A percentile compares a stretch with the other conserved stretches of the same genome.
These are phyloP conservation scores for Fabriciana adippe DNA, from an alignment of 2,888 invertebrate species.

Conservation along the genomic window DNA sequence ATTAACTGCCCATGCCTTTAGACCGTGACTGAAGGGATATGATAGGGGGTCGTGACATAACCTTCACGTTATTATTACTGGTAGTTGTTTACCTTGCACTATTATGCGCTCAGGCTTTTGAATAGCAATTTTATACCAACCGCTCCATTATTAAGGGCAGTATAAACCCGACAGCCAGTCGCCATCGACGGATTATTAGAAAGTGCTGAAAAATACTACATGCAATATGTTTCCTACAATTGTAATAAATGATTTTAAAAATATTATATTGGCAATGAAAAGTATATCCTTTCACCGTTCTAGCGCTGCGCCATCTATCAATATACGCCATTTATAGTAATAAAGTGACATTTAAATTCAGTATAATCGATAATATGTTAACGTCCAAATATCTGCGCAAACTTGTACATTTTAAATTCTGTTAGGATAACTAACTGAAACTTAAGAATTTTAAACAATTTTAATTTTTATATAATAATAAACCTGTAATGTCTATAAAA, in stretches of 20 bases:
- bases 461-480: no score
- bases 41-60: conserved; percentile 21
- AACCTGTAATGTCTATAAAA: no score
- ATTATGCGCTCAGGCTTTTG: conserved; percentile 62
- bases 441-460: no score
- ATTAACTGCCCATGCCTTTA: conserved; percentile 21
- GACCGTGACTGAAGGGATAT: conserved; percentile 23
- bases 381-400: no score
- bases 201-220: conserved; percentile 32
- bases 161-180: conserved; percentile 64
- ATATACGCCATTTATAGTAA: no score
- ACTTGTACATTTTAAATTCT: no score
- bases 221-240: conserved; percentile 27
- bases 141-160: conserved; percentile 68
- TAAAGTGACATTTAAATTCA: no score
- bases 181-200: conserved; percentile 57
- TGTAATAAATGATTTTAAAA: background rate
- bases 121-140: conserved; percentile 69
- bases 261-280: no score
- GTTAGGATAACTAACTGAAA: no score
- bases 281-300: no score
- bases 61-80: conserved; percentile 43
- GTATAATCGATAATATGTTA: no score
- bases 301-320: no score
- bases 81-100: conserved; percentile 56